phyloP scores from a whole-genome alignment of 2,797 vertebrate species.

The Botia kubotai region DNA sequence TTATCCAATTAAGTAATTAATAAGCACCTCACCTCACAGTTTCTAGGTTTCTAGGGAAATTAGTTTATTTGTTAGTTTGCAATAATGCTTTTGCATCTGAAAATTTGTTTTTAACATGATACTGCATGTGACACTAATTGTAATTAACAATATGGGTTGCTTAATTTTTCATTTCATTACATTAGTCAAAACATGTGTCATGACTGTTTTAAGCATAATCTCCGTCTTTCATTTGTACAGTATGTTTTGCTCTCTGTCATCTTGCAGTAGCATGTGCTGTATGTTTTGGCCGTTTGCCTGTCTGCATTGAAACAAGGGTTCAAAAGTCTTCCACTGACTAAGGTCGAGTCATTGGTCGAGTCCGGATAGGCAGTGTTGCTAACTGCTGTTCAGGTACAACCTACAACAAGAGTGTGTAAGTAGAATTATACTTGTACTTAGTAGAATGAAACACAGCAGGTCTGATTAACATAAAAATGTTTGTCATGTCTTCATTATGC shows the following conservation, averaged over 20 bases:
- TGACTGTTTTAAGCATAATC: no score
- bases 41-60: neutral
- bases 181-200: no score
- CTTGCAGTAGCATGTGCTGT: constrained; percentile 19
- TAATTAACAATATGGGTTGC: no score
- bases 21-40: neutral
- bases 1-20: neutral
- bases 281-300: constrained; percentile 40
- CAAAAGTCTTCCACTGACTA: constrained; percentile 45
- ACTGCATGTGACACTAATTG: no score
- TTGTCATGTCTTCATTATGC: constrained; percentile 22
- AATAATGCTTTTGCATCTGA: neutral
- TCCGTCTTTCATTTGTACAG: no score
- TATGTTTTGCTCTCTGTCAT: neutral
- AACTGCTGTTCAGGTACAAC: neutral
- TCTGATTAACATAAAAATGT: neutral
- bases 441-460: neutral
- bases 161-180: no score
- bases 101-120: no score
- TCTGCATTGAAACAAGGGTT: constrained; percentile 35
- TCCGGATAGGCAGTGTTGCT: neutral
- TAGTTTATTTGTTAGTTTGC: neutral
- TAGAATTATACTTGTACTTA: constrained; percentile 14
- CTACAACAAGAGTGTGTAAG: constrained; percentile 6
- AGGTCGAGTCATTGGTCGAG: constrained; percentile 20